These are phyloP conservation scores for Caenorhabditis panamensis DNA, from an alignment of 2,888 invertebrate species.

Conservation along the genomic window DNA sequence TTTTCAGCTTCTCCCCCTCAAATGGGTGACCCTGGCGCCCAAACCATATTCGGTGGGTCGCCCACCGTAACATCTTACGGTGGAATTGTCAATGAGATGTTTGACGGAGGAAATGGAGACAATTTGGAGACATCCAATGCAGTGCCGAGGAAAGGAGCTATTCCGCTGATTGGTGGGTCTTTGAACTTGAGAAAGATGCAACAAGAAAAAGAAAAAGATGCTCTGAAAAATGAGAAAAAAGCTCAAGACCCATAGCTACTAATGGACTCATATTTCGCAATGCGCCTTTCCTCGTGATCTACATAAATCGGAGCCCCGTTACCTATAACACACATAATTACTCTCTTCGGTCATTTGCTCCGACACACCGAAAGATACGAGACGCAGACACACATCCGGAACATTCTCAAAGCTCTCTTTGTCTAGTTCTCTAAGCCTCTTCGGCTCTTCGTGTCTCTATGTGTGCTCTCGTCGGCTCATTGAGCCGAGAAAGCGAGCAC, in stretches of 20 bases:
- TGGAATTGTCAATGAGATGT: conserved; percentile 73
- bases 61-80: conserved; percentile 63
- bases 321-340: neutral
- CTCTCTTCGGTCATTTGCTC: conserved; percentile 1
- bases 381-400: conserved; percentile 4
- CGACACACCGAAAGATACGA: neutral
- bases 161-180: conserved; percentile 45
- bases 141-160: conserved; percentile 33
- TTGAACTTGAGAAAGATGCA: neutral
- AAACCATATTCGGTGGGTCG: conserved; percentile 29
- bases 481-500: conserved; percentile 26
- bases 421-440: conserved; percentile 17
- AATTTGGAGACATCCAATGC: neutral
- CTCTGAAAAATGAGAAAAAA: neutral
- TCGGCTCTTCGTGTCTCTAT: conserved; percentile 15
- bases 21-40: conserved; percentile 23
- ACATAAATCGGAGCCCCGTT: too few species aligned
- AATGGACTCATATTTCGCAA: too few species aligned
- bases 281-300: too few species aligned
- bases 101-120: conserved; percentile 28
- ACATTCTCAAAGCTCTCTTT: conserved; percentile 8
- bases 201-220: neutral
- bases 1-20: neutral
- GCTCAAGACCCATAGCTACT: neutral
- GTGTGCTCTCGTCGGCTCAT: conserved; percentile 43